Percentiles rank a stretch among this genome's conserved stretches.
Conservation (phyloP, 2,797 vertebrate species). For the Microcaecilia unicolor region DNA sequence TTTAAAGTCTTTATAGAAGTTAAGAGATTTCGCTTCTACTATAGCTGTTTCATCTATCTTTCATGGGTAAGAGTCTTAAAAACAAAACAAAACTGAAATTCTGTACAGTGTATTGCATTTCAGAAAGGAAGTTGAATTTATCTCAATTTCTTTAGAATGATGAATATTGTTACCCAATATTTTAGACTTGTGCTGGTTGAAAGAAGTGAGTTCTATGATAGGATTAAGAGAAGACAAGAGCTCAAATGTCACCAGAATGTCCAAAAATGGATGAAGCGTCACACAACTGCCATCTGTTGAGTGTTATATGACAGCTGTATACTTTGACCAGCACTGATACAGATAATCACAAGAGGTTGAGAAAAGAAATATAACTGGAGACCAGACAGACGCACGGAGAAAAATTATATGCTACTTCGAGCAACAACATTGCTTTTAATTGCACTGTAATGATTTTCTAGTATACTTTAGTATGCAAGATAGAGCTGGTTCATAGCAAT, state of each 20-base stretch:
- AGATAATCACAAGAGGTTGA: constrained; percentile 36
- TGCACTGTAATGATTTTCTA: constrained; percentile 57
- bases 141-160: constrained; percentile 40
- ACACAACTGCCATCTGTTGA: constrained; percentile 52
- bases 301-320: constrained; percentile 61
- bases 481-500: constrained; percentile 47
- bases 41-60: constrained; percentile 22
- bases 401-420: constrained; percentile 24
- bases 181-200: constrained; percentile 31
- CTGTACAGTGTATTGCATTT: constrained; percentile 31
- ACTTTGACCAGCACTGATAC: constrained; percentile 38
- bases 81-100: constrained; percentile 39
- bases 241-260: constrained; percentile 40
- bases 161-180: constrained; percentile 40
- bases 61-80: constrained; percentile 46
- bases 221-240: constrained; percentile 40
- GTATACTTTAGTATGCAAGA: constrained; percentile 39
- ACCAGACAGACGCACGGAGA: background rate
- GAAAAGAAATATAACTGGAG: constrained; percentile 16
- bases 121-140: constrained; percentile 42
- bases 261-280: constrained; percentile 44
- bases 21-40: constrained; percentile 34
- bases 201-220: constrained; percentile 39
- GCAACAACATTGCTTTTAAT: constrained; percentile 49
- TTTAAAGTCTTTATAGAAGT: constrained; percentile 41